Conservation (phyloP, 2,113 vertebrate species). For the Ifrita kowaldi region DNA sequence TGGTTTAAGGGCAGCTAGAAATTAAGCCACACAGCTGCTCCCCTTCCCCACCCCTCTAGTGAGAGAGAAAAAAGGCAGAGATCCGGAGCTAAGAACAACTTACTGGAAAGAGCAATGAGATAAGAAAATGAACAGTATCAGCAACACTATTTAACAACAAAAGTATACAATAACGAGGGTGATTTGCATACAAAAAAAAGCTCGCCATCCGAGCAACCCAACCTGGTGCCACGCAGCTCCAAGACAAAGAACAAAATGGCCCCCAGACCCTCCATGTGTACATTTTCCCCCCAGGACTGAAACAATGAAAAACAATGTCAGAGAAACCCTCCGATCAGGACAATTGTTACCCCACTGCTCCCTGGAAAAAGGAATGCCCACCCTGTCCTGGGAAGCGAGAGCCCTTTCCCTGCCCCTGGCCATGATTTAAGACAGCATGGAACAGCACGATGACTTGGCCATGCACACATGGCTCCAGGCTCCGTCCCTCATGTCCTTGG, state of each 20-base stretch:
- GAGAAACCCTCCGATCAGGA: not conserved
- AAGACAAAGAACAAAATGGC: not conserved
- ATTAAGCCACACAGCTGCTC: not conserved
- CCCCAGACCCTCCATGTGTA: accelerated
- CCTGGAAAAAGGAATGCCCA: accelerated
- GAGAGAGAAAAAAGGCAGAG: not conserved
- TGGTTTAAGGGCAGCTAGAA: not conserved
- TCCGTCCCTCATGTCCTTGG: not conserved
- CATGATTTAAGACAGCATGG: not conserved
- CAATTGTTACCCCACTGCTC: not conserved
- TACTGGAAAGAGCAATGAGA: not conserved
- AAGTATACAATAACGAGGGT: not conserved
- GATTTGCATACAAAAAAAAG: not conserved
- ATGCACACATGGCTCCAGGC: not conserved
- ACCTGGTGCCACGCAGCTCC: accelerated
- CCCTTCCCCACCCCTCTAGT: not conserved
- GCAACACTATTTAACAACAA: not conserved
- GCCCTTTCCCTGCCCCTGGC: not conserved
- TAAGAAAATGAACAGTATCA: not conserved
- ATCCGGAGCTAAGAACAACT: not conserved
- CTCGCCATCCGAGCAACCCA: accelerated
- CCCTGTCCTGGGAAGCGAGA: accelerated
- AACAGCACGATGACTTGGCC: not conserved
- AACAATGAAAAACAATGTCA: not conserved
- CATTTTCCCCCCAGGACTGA: not conserved